phyloP scores from a whole-genome alignment of 2,888 invertebrate species.

The Rhingia campestris region DNA sequence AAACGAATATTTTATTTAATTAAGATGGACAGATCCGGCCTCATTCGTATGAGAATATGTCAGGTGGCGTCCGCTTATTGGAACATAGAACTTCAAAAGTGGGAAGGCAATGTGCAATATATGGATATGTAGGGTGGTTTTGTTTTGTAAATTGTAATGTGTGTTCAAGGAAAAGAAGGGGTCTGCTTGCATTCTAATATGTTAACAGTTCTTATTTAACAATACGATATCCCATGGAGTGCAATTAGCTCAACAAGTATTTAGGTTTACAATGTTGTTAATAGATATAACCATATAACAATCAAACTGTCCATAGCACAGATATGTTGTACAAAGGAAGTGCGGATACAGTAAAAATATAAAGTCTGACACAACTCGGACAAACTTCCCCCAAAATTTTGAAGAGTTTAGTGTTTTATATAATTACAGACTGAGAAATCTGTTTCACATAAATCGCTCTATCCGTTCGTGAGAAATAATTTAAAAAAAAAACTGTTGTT shows the following conservation, averaged over 20 bases:
- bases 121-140: not conserved
- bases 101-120: not conserved
- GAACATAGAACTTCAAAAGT: slow-evolving; percentile 27
- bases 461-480: no score
- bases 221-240: not conserved
- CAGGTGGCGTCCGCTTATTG: slow-evolving; percentile 70
- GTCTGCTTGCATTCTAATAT: not conserved
- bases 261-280: not conserved
- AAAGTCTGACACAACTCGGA: no score
- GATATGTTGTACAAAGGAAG: not conserved
- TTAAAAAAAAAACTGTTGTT: no score
- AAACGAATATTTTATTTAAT: slow-evolving; percentile 65
- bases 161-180: not conserved
- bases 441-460: no score
- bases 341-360: no score
- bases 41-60: slow-evolving; percentile 65
- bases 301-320: not conserved
- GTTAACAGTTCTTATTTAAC: not conserved
- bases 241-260: not conserved
- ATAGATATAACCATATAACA: not conserved
- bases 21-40: slow-evolving; percentile 74
- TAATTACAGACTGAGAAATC: no score
- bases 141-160: not conserved
- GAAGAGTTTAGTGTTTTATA: no score
- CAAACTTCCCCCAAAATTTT: no score